Evolutionary conservation across 2,888 invertebrate genomes (phyloP).

Genomic region (Epistrophe grossulariae): DNA sequence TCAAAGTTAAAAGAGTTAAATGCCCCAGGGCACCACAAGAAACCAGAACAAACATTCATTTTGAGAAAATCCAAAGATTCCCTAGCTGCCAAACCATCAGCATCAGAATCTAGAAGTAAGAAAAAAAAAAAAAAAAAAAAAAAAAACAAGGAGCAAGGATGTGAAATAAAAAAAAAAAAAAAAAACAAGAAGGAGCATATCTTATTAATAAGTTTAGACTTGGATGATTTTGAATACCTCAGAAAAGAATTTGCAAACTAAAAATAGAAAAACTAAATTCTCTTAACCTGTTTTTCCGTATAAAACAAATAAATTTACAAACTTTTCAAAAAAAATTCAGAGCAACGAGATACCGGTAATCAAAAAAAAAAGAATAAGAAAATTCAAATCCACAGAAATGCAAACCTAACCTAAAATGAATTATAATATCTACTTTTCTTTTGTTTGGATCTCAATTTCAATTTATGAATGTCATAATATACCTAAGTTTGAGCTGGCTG

Average conservation of each 20-base stretch:
- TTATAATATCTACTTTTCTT: background rate
- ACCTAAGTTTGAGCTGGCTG: too few species aligned
- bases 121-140: background rate
- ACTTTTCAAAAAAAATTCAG: conserved; percentile 9
- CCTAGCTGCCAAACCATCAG: background rate
- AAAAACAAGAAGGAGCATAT: conserved; percentile 8
- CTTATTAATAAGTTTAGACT: conserved; percentile 41
- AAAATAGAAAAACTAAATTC: background rate
- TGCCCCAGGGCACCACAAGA: conserved; percentile 40
- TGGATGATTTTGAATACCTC: conserved; percentile 39
- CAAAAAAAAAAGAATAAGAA: background rate
- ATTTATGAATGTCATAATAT: conserved; percentile 35
- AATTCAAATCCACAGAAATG: background rate
- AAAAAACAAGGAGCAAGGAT: background rate
- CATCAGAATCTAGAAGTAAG: background rate
- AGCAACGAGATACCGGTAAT: background rate
- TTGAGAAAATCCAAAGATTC: conserved; percentile 35
- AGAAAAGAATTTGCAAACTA: conserved; percentile 4
- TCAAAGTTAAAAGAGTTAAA: conserved; percentile 44
- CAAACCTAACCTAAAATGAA: background rate
- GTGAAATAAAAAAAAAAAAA: background rate
- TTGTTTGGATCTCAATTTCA: conserved; percentile 1
- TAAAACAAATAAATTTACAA: conserved; percentile 7
- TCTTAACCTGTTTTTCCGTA: conserved; percentile 13
- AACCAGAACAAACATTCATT: conserved; percentile 40